These are phyloP conservation scores for Mustela erminea DNA, from an alignment of 2,797 vertebrate species.

Conservation along the genomic window DNA sequence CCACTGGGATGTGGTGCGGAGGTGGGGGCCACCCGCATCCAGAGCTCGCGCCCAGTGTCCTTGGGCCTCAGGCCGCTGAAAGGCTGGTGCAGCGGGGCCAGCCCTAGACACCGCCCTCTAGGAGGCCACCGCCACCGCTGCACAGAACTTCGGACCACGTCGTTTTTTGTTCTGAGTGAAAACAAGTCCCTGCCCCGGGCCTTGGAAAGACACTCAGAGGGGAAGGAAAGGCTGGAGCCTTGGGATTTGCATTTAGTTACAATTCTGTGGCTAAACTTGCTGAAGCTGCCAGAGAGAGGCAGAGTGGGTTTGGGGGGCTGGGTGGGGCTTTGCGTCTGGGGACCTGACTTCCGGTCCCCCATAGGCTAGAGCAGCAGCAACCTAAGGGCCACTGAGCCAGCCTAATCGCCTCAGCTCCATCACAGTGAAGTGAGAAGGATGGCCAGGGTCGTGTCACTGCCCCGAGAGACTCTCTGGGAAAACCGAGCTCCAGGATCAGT, in stretches of 20 bases:
- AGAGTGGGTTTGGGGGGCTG: neutral
- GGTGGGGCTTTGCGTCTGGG: neutral
- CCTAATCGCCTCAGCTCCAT: neutral
- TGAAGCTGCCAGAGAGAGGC: neutral
- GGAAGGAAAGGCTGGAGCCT: neutral
- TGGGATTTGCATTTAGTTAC: neutral
- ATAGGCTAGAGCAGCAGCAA: neutral
- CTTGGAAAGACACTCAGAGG: neutral
- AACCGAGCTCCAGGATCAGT: neutral
- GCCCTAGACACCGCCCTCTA: neutral
- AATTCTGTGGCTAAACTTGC: neutral
- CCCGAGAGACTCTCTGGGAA: neutral
- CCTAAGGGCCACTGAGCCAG: neutral
- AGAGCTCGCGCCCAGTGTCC: neutral
- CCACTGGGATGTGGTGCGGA: neutral
- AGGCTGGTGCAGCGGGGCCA: neutral
- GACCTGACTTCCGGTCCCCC: neutral
- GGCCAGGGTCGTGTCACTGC: neutral
- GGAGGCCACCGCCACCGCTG: neutral
- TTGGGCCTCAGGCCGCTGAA: conserved; percentile 27
- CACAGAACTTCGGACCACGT: neutral
- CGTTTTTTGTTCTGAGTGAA: conserved; percentile 62
- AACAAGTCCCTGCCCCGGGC: neutral
- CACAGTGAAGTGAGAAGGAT: neutral
- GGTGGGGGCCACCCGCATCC: neutral